Percentiles rank a stretch among this genome's conserved stretches.
These are phyloP conservation scores for Chelonia mydas DNA, from an alignment of 2,797 vertebrate species.

Conservation along the genomic window DNA sequence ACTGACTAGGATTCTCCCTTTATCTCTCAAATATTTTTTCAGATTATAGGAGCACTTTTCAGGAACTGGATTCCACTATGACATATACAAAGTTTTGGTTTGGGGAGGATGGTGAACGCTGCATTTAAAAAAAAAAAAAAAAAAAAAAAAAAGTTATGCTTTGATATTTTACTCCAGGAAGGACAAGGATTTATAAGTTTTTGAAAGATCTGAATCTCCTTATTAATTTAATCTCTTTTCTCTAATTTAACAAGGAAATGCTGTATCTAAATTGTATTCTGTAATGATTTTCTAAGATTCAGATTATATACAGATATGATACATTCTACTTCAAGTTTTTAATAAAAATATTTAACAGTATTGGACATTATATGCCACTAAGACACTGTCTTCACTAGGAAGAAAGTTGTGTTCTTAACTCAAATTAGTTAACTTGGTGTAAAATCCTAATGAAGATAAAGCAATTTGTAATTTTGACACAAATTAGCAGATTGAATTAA, in stretches of 20 bases:
- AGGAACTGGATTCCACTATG: no score
- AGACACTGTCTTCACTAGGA: neutral
- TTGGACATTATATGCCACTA: neutral
- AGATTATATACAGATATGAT: neutral
- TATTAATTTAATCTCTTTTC: neutral
- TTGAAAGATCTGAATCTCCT: neutral
- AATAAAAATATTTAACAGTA: neutral
- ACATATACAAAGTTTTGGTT: neutral
- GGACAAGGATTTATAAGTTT: neutral
- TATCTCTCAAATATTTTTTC: no score
- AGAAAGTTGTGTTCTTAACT: neutral
- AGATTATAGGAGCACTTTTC: no score
- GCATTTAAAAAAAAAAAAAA: neutral
- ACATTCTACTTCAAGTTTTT: neutral
- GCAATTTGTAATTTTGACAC: neutral
- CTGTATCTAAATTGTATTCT: neutral
- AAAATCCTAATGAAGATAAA: neutral
- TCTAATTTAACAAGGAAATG: neutral
- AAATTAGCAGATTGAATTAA: neutral
- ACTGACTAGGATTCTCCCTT: no score
- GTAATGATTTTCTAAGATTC: neutral
- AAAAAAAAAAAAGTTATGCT: neutral
- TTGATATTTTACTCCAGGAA: neutral
- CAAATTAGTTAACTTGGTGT: neutral
- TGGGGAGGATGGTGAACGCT: neutral